Evolutionary conservation across 2,888 invertebrate species (phyloP).

Genomic region (Hirtodrosophila cameraria): DNA sequence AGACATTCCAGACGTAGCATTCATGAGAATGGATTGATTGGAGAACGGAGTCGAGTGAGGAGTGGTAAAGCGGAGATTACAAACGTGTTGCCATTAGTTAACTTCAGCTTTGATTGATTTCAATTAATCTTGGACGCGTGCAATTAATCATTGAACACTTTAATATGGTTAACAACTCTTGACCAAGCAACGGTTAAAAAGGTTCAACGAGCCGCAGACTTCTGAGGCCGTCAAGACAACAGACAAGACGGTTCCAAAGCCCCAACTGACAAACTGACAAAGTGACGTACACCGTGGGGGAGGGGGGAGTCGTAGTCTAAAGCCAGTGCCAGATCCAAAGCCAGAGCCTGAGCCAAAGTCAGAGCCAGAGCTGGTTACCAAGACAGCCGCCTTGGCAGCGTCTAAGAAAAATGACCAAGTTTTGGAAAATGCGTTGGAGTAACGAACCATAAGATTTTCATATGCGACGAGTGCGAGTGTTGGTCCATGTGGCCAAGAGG

Average conservation of each 20-base stretch:
- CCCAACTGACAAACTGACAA: constrained; percentile 64
- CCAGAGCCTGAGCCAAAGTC: constrained; percentile 8
- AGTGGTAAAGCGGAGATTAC: constrained; percentile 65
- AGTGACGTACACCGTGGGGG: constrained; percentile 52
- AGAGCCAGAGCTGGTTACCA: constrained; percentile 41
- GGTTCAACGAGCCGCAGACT: constrained; percentile 76
- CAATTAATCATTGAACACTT: constrained; percentile 85
- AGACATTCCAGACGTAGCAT: constrained; percentile 44
- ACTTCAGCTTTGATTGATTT: constrained; percentile 85
- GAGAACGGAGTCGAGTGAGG: constrained; percentile 20
- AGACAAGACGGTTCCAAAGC: constrained; percentile 47
- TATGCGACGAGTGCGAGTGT: constrained; percentile 38
- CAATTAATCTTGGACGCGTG: constrained; percentile 84
- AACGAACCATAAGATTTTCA: constrained; percentile 64
- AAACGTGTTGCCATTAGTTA: constrained; percentile 84
- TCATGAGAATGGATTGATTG: constrained; percentile 8
- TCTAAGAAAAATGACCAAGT: constrained; percentile 69
- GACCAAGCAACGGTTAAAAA: constrained; percentile 83
- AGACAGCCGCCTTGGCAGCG: constrained; percentile 54
- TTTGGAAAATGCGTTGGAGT: constrained; percentile 80
- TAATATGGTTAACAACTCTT: constrained; percentile 84
- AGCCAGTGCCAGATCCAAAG: constrained; percentile 9
- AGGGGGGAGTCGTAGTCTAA: too few species aligned
- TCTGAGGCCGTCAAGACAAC: constrained; percentile 46
- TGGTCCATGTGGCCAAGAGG: constrained; percentile 37